Conservation (phyloP, 2,113 vertebrate genomes). For the Xenopus borealis region DNA sequence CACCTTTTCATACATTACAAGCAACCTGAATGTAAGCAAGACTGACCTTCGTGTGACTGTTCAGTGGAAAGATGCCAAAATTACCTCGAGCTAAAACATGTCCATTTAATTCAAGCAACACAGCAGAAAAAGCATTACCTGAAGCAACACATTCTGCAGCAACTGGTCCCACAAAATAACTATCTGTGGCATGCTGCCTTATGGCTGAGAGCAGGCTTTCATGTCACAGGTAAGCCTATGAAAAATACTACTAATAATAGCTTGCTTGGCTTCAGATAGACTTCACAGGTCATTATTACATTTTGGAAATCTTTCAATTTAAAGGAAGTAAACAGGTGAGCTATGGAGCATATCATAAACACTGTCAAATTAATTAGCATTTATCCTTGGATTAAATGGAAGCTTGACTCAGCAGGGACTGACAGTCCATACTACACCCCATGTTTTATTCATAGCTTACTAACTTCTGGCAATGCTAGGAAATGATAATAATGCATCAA, state of each 20-base stretch:
- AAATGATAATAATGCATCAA: slow-evolving; percentile 43
- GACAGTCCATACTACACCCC: slow-evolving; percentile 17
- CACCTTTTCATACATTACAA: no score
- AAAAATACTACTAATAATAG: slow-evolving; percentile 37
- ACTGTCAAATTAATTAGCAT: slow-evolving; percentile 43
- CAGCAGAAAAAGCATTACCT: no score
- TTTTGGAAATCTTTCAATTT: slow-evolving; percentile 40
- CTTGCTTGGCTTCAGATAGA: slow-evolving; percentile 33
- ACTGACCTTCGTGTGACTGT: no score
- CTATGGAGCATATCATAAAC: slow-evolving; percentile 40
- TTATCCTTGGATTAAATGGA: slow-evolving; percentile 36
- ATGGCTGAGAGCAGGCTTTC: slow-evolving; percentile 13
- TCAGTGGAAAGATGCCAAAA: no score
- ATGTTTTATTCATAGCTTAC: slow-evolving; percentile 38
- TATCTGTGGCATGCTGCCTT: neutral
- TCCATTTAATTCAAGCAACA: no score
- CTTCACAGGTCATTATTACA: slow-evolving; percentile 26
- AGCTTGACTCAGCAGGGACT: slow-evolving; percentile 30
- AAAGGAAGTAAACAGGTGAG: slow-evolving; percentile 29
- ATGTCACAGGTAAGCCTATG: neutral
- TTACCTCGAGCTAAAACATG: no score
- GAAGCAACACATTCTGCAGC: no score
- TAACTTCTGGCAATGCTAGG: slow-evolving; percentile 33
- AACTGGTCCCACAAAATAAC: neutral
- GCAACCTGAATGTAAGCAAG: no score